Conservation (phyloP, 2,797 vertebrate species). For the Gymnoscopelus braueri region DNA sequence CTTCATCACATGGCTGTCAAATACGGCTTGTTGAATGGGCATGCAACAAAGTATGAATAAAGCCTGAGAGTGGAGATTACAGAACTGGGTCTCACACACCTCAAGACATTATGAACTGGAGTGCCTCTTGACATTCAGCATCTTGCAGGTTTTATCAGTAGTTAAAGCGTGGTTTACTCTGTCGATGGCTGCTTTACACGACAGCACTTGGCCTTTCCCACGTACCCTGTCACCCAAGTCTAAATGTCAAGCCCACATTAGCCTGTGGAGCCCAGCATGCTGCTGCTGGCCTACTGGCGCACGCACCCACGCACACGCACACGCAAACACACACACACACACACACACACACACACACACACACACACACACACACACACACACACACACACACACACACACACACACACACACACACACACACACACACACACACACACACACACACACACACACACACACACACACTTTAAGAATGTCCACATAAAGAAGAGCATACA, state of each 20-base stretch:
- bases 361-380: conserved; percentile 3
- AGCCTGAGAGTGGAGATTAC: conserved; percentile 4
- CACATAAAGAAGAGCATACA: not conserved
- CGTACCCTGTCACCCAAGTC: conserved; percentile 69
- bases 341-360: conserved; percentile 10
- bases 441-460: too few species aligned
- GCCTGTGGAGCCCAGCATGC: conserved; percentile 58
- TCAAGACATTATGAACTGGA: conserved; percentile 35
- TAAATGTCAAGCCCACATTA: conserved; percentile 77
- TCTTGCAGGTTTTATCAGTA: conserved; percentile 65
- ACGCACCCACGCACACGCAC: not conserved
- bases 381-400: conserved; percentile 9
- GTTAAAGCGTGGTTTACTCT: conserved; percentile 63
- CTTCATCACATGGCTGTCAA: not conserved
- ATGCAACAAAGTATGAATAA: not conserved
- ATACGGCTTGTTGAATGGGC: not conserved
- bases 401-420: conserved; percentile 20
- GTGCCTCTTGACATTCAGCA: conserved; percentile 70
- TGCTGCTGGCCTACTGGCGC: conserved; percentile 25
- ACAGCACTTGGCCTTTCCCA: conserved; percentile 73
- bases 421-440: too few species aligned
- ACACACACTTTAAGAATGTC: not conserved
- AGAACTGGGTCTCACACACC: conserved; percentile 17
- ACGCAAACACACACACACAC: conserved; percentile 14
- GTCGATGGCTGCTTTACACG: conserved; percentile 53